Percentiles rank a stretch among this genome's conserved stretches.
Evolutionary conservation across 2,888 invertebrate genomes (phyloP).

Genomic region (Strigamia maritima): DNA sequence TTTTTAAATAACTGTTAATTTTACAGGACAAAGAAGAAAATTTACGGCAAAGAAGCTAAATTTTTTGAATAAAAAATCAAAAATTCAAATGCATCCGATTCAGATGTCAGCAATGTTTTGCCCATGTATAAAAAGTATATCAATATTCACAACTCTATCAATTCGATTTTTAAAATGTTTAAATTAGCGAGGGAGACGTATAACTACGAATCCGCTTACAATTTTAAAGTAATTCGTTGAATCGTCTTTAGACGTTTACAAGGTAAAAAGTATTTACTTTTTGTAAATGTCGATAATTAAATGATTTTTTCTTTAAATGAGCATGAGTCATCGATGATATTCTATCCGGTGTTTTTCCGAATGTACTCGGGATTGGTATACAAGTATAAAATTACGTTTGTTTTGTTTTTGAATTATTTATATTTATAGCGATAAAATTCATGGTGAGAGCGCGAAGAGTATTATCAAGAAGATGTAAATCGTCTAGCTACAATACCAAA

Average conservation of each 20-base stretch:
- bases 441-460: conserved; percentile 80
- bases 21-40: conserved; percentile 74
- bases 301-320: conserved; percentile 50
- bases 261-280: conserved; percentile 57
- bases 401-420: background rate
- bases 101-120: conserved; percentile 76
- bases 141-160: background rate
- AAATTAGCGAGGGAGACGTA: conserved; percentile 74
- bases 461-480: conserved; percentile 81
- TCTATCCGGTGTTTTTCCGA: conserved; percentile 93
- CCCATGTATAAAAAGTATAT: conserved; percentile 65
- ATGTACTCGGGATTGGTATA: conserved; percentile 91
- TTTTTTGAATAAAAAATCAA: conserved; percentile 58
- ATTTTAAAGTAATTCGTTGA: conserved; percentile 85
- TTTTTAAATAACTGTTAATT: too few species aligned
- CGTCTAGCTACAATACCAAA: conserved; percentile 76
- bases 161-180: background rate
- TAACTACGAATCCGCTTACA: conserved; percentile 80
- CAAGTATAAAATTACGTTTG: conserved; percentile 55
- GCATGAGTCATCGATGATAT: conserved; percentile 85
- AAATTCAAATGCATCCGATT: conserved; percentile 66
- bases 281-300: background rate
- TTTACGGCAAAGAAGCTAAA: conserved; percentile 66
- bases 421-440: conserved; percentile 64
- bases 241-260: conserved; percentile 85